Base-by-base conservation (phyloP, 2,888 invertebrate genomes). In the Ennomos fuscantarius region DNA sequence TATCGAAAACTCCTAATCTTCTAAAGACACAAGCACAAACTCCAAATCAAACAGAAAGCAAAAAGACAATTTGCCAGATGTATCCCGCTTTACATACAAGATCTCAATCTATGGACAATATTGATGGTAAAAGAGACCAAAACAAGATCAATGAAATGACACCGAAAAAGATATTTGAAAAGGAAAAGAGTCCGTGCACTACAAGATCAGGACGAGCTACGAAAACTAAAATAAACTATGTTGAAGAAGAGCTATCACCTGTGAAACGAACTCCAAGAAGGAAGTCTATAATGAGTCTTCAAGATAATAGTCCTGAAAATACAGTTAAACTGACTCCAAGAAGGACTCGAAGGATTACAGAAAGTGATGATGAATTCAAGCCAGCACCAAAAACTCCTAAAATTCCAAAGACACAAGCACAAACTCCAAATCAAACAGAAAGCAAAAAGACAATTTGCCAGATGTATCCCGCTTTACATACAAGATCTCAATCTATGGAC, bases 341-440 rank as follows among this genome's bases (percentile, higher is more conserved):
- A 57, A 84, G 79, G 34, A 42, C 72, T 1, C 70, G 71, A 49
- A 87, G 76, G 61, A 60, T 72, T 40, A 65, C 69, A 42, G 79
- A 80, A 13, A 82, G 82, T 72, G 89, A 90, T 68, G 86, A 89
- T 69, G 88, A 89, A 3, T 88, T 86, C 42, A 78, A 73, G 41
- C 76, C 78, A 1, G 60, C 63, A 2, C 68, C 69, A 3, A 78
- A 74, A 52, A 76, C 78, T 8, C 72, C 73, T 9, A 76, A 68
- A 53, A 24, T 24, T 3, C 24, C 24, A 24, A 24, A 24, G 24
- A 79, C 79, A 35, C 78, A 79, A 1, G 65, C 69, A 0, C 78
- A 68, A 51, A 86, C 87, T 12, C 84, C 88, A 1, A 84, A 74
- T 50, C 69, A 73, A 49, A 86, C 78, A 76, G 81, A 82, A 0